Percentiles rank a stretch among this genome's conserved stretches.
Conservation (phyloP, 2,888 invertebrate genomes). For the Lasioglossum pauxillum region DNA sequence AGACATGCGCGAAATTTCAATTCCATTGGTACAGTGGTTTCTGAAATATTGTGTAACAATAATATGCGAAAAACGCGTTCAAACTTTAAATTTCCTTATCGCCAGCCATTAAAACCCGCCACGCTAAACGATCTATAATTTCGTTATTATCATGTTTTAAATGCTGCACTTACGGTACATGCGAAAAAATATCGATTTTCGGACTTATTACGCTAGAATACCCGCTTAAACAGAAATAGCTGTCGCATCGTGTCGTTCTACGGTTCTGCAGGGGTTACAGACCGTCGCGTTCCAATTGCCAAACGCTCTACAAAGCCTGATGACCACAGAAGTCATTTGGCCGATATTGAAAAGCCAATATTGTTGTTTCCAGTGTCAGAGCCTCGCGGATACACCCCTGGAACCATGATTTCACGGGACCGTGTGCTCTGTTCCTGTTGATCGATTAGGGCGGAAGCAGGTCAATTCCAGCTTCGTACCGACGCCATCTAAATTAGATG, state of each 20-base stretch:
- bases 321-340: background rate
- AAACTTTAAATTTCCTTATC: background rate
- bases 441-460: slow-evolving; percentile 69
- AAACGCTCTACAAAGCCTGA: background rate
- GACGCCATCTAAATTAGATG: background rate
- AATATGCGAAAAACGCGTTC: background rate
- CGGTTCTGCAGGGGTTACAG: background rate
- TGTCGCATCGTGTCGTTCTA: background rate
- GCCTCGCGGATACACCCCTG: background rate
- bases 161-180: background rate
- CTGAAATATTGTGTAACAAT: background rate
- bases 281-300: background rate
- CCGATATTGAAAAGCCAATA: slow-evolving; percentile 74
- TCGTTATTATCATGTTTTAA: background rate
- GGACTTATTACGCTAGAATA: background rate
- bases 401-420: slow-evolving; percentile 28
- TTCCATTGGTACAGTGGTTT: background rate
- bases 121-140: background rate
- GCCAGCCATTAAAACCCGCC: background rate
- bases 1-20: background rate
- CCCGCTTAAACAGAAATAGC: slow-evolving; percentile 1
- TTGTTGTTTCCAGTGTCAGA: slow-evolving; percentile 69
- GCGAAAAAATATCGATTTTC: background rate
- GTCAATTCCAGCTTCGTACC: slow-evolving; percentile 48
- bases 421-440: slow-evolving; percentile 9